A percentile compares a stretch with the other conserved stretches of the same genome.
These are phyloP conservation scores for Protaetia brevitarsis DNA, from an alignment of 1,140 invertebrate genomes.

Conservation along the genomic window DNA sequence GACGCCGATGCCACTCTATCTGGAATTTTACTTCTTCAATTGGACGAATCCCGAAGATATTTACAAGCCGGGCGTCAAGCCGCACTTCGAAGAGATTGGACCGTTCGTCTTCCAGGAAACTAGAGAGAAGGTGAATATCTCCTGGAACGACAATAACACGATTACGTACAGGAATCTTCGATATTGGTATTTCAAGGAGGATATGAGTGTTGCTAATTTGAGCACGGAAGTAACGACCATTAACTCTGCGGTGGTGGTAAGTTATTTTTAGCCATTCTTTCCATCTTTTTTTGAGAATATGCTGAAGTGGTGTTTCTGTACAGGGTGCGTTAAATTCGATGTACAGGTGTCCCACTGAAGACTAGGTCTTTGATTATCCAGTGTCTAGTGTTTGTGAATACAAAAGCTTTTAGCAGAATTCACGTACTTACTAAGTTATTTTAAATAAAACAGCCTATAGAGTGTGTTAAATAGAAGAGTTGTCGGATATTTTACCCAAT, in stretches of 20 bases:
- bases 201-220: slow-evolving; percentile 69
- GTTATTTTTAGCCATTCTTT: slow-evolving; percentile 47
- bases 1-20: slow-evolving; percentile 37
- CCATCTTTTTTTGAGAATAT: neutral
- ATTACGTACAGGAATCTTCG: slow-evolving; percentile 74
- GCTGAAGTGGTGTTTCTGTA: too few relatives aligned
- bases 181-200: slow-evolving; percentile 71
- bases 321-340: too few relatives aligned
- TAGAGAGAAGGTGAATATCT: slow-evolving; percentile 67
- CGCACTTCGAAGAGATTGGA: slow-evolving; percentile 58
- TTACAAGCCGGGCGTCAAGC: slow-evolving; percentile 47
- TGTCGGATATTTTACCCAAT: too few relatives aligned
- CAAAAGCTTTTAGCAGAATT: too few relatives aligned
- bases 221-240: slow-evolving; percentile 73
- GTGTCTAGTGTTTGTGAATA: too few relatives aligned
- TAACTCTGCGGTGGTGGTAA: slow-evolving; percentile 79
- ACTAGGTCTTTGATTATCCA: too few relatives aligned
- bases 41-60: slow-evolving; percentile 74
- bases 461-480: too few relatives aligned
- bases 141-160: slow-evolving; percentile 69
- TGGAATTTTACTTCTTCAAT: slow-evolving; percentile 76
- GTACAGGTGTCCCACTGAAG: too few relatives aligned
- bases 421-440: too few relatives aligned
- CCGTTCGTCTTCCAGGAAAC: slow-evolving; percentile 71
- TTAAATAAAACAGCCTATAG: too few relatives aligned